These are phyloP conservation scores for Pocillopora meandrina DNA, from an alignment of 92 coral and sea anemone genomes.

Conservation along the genomic window DNA sequence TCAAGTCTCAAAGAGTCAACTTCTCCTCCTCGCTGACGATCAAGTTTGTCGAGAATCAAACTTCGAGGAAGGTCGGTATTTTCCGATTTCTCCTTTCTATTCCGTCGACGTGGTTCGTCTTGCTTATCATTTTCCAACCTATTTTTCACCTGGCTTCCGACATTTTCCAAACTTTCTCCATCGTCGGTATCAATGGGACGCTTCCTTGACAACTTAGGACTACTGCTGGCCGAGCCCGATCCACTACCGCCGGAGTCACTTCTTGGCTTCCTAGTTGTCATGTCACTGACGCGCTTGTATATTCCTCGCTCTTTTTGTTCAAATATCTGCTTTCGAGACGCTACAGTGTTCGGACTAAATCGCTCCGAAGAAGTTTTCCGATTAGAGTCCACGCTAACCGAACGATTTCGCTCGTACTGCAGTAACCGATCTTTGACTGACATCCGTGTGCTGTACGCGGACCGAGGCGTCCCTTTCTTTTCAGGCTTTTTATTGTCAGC, in stretches of 20 bases:
- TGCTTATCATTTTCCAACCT: slow-evolving; percentile 13
- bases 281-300: slow-evolving; percentile 66
- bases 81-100: slow-evolving; percentile 34
- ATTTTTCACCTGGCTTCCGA: slow-evolving; percentile 12
- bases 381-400: slow-evolving; percentile 26
- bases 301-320: slow-evolving; percentile 56
- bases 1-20: slow-evolving; percentile 28
- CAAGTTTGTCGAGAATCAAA: slow-evolving; percentile 58
- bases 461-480: not conserved
- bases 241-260: slow-evolving; percentile 50
- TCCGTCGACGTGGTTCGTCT: slow-evolving; percentile 22
- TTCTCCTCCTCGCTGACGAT: slow-evolving; percentile 4
- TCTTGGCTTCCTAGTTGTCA: slow-evolving; percentile 39
- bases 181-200: slow-evolving; percentile 45
- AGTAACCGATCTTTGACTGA: slow-evolving; percentile 86
- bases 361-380: slow-evolving; percentile 51
- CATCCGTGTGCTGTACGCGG: slow-evolving; percentile 48
- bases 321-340: slow-evolving; percentile 80
- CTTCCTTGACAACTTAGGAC: slow-evolving; percentile 38
- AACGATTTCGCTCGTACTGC: slow-evolving; percentile 62
- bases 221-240: slow-evolving; percentile 32
- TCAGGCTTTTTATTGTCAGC: slow-evolving; percentile 21
- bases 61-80: slow-evolving; percentile 63
- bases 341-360: slow-evolving; percentile 48
- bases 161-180: slow-evolving; percentile 16